phyloP scores from a whole-genome alignment of 1,140 invertebrate species.

The Paralvinella palmiformis region DNA sequence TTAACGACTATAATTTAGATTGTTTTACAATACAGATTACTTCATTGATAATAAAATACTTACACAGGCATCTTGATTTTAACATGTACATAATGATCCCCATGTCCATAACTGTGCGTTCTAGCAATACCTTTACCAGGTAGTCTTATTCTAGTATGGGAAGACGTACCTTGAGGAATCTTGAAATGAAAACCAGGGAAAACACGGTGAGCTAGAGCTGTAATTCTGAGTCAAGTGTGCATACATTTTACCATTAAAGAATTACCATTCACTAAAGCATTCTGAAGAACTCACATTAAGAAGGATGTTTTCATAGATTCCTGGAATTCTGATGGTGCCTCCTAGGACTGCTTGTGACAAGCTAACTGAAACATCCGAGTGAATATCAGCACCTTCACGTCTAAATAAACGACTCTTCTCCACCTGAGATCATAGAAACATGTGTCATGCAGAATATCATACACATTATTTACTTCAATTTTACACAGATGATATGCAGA shows the following conservation, averaged over 20 bases:
- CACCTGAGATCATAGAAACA: conserved; percentile 69
- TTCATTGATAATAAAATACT: too few species aligned
- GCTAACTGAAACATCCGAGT: conserved; percentile 55
- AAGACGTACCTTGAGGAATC: conserved; percentile 85
- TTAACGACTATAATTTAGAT: too few species aligned
- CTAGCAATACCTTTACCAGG: conserved; percentile 88
- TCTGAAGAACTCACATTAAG: conserved; percentile 61
- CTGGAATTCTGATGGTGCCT: conserved; percentile 82
- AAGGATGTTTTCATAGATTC: conserved; percentile 89
- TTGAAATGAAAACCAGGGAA: conserved; percentile 50
- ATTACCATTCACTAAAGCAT: neutral
- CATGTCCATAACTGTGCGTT: conserved; percentile 80
- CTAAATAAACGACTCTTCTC: conserved; percentile 84
- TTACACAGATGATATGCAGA: too few species aligned
- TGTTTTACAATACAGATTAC: too few species aligned
- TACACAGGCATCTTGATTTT: conserved; percentile 70
- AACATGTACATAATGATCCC: conserved; percentile 94
- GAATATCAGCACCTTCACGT: conserved; percentile 88
- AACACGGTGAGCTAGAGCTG: too few species aligned
- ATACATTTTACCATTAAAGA: too few species aligned
- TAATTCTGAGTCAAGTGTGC: too few species aligned
- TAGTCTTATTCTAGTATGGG: conserved; percentile 78
- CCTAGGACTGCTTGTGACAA: conserved; percentile 89
- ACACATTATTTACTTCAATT: too few species aligned
- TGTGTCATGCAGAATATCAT: too few species aligned